phyloP scores from a whole-genome alignment of 2,888 invertebrate genomes.

The Oxytorus armatus region DNA sequence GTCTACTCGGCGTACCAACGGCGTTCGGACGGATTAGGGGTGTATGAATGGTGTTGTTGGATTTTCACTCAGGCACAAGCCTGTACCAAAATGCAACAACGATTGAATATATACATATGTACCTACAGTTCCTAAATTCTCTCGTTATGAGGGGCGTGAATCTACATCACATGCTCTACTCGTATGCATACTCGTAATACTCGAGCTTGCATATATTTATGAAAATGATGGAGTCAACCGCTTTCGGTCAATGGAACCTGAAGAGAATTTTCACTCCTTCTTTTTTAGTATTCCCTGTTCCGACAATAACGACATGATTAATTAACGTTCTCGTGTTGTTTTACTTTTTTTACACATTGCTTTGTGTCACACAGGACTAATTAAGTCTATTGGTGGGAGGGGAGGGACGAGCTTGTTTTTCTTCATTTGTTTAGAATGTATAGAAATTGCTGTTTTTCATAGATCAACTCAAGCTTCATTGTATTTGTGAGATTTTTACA shows the following conservation, averaged over 20 bases:
- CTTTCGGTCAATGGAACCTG: constrained; percentile 15
- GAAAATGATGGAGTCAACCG: background rate
- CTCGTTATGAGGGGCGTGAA: background rate
- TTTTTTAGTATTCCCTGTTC: background rate
- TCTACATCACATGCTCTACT: background rate
- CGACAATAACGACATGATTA: constrained; percentile 27
- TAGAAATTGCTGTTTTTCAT: too few species aligned
- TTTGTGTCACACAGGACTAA: constrained; percentile 27
- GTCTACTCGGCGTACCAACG: constrained; percentile 9
- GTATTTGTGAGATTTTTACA: background rate
- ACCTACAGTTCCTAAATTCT: constrained; percentile 3
- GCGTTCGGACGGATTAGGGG: constrained; percentile 22
- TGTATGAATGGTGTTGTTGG: constrained; percentile 55
- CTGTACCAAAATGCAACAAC: too few species aligned
- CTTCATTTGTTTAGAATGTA: background rate
- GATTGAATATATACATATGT: background rate
- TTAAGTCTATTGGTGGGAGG: background rate
- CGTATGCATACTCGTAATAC: background rate
- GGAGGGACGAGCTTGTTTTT: background rate
- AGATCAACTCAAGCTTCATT: background rate
- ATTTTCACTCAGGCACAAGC: constrained; percentile 33
- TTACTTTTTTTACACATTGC: background rate
- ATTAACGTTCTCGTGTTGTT: constrained; percentile 41
- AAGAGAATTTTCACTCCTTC: constrained; percentile 8
- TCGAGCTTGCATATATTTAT: background rate